These are phyloP conservation scores for Drosophila hydei DNA, from an alignment of 1,140 invertebrate species.

Conservation along the genomic window DNA sequence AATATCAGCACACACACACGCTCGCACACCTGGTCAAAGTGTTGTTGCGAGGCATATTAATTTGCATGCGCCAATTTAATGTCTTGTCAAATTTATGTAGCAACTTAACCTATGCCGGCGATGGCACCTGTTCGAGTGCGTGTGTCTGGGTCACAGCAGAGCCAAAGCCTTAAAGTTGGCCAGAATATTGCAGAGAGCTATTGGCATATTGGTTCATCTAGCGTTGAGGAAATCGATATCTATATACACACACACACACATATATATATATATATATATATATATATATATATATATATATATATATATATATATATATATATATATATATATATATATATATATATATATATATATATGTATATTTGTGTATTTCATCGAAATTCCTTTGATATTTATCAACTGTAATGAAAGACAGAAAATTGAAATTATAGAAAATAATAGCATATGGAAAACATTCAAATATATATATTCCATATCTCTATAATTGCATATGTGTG, in stretches of 20 bases:
- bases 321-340: too few relatives aligned
- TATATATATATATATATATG: too few relatives aligned
- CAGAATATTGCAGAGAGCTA: too few relatives aligned
- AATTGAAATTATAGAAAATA: not conserved
- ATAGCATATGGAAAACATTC: not conserved
- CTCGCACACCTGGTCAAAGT: not conserved
- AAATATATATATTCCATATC: not conserved
- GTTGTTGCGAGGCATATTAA: constrained; percentile 20
- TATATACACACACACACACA: too few relatives aligned
- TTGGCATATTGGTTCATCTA: too few relatives aligned
- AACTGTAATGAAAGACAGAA: not conserved
- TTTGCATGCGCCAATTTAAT: constrained; percentile 57
- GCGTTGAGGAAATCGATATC: too few relatives aligned
- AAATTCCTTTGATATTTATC: not conserved
- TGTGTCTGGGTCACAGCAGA: too few relatives aligned
- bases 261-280: too few relatives aligned
- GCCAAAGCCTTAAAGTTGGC: too few relatives aligned
- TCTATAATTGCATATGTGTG: not conserved
- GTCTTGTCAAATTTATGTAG: constrained; percentile 32
- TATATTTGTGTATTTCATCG: too few relatives aligned
- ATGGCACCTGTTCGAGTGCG: not conserved
- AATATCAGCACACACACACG: constrained; percentile 48
- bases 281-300: too few relatives aligned
- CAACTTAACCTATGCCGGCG: constrained; percentile 21
- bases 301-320: too few relatives aligned